Evolutionary conservation across 2,797 vertebrate species (phyloP), one percentile per base, ranked within the genome.

Genomic region (Sebastes vulpes): DNA sequence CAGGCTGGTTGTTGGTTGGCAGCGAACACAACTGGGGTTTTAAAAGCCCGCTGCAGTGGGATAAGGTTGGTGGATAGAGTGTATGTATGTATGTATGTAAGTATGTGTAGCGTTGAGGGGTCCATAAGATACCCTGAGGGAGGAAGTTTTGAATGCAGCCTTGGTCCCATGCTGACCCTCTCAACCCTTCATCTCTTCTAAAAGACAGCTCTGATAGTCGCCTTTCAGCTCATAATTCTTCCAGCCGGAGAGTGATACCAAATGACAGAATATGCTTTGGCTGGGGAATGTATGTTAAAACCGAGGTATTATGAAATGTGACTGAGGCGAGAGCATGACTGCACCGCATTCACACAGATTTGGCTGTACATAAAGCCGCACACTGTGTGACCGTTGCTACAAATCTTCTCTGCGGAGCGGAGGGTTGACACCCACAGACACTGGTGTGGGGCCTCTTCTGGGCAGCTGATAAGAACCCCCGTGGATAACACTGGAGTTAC

Each of bases 381-480:
- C 69, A 69, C 70, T 91, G 77, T 86, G 75, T 64, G 79, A 87
- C 69, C 50, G 4, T 82, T 73, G 56, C 86, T 75, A 80, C 81
- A 92, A 91, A 93, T 92, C 87, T 77, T 93, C 61, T 75, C 57
- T 4, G 72, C 54, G n/a, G 81, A 81, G 87, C 64, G 21, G 57
- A 32, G 72, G 82, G 74, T 74, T 89, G 85, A 90, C 84, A 91
- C 72, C 75, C 87, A 82, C 82, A 90, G 81, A 93, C 85, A 89
- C 69, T 72, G 75, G 83, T 84, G 86, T 81, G 75, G 82, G 85
- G 83, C 80, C 83, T 86, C 77, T 57, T 81, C 79, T 89, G 86
- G 83, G 78, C 53, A 65, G 72, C 87, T 90, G 91, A 93, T 94
- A 94, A 93, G 90, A 90, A 83, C 68, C 81, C 82, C 79, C 53